Evolutionary conservation across 2,797 vertebrate species (phyloP), one percentile per base, ranked within the genome.

Genomic region (Somateria mollissima): DNA sequence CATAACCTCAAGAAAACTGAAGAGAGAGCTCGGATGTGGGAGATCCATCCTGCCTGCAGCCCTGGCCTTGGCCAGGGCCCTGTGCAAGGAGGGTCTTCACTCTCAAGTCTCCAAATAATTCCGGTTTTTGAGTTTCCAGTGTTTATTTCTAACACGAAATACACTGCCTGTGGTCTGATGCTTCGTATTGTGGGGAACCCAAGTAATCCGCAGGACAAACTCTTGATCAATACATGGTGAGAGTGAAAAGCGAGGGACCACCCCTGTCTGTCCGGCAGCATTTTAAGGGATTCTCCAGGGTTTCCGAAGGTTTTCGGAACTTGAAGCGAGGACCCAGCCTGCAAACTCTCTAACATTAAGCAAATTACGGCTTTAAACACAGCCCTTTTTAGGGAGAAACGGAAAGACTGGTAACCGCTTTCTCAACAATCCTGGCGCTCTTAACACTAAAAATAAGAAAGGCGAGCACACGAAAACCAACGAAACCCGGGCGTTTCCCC

Each of bases 381-480:
- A 70, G 19, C 12, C 88, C 32, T 84, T 75, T n/a, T 45, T 54
- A 60, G 30, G 41, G 84, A 39, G 27, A 73, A 62, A 39, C 2
- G 0, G 14, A 36, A 36, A 0, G 0, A 56, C 14, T 10, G 20
- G 24, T 17, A 54, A 8, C 22, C 62, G 41, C 36, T 75, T 9
- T 82, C 90, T 87, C 58, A 62, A 20, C 41, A 45, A 2, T 39
- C n/a, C 14, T 1, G 11, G 3, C 32, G 7, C 32, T 51, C 34
- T 45, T 41, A 13, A 36, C 36, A 82, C n/a, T 20, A 37, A 22
- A 62, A 69, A 13, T 16, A 27, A 70, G 20, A 70, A 66, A 41
- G 32, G 12, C 22, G 28, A 73, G 24, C 27, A 37, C 1, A 1
- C 2, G 7, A 61, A 80, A 24, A 5, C 7, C 36, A 27, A 16